These are phyloP conservation scores for Aselliscus stoliczkanus DNA, from an alignment of 2,797 vertebrate genomes.

Conservation along the genomic window DNA sequence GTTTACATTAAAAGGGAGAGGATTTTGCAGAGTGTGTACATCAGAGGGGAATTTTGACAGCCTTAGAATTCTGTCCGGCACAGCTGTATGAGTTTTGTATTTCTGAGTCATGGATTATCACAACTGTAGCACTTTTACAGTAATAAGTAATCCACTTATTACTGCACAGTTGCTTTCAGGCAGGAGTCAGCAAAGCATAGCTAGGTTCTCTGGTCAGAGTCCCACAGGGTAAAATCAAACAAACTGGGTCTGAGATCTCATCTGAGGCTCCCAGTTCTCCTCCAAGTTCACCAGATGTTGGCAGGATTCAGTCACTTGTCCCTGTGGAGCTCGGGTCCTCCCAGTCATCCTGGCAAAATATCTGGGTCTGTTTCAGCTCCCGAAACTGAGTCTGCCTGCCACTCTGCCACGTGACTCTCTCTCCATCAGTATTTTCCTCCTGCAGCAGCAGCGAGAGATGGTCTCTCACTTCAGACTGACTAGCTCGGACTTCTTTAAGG, in stretches of 20 bases:
- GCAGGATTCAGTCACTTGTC: background rate
- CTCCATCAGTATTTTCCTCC: background rate
- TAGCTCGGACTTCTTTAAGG: background rate
- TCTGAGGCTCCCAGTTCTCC: background rate
- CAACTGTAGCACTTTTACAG: background rate
- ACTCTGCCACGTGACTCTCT: background rate
- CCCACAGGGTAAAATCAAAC: background rate
- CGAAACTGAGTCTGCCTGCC: background rate
- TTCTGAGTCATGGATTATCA: background rate
- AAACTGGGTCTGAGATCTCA: too few species aligned
- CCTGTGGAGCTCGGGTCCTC: background rate
- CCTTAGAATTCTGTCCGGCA: background rate
- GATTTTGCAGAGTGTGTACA: fast-evolving
- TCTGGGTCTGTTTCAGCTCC: background rate
- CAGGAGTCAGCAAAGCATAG: too few species aligned
- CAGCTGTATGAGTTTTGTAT: background rate
- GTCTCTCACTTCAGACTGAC: background rate
- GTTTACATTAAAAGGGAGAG: background rate
- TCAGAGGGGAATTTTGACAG: background rate
- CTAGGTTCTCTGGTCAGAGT: background rate
- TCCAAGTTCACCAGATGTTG: background rate
- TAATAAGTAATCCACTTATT: background rate
- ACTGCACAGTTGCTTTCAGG: background rate
- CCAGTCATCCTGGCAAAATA: background rate
- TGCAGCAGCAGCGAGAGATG: background rate